Evolutionary conservation across 2,797 vertebrate genomes (phyloP), one percentile per base, ranked within the genome.

Genomic region (Clarias platycephalus): DNA sequence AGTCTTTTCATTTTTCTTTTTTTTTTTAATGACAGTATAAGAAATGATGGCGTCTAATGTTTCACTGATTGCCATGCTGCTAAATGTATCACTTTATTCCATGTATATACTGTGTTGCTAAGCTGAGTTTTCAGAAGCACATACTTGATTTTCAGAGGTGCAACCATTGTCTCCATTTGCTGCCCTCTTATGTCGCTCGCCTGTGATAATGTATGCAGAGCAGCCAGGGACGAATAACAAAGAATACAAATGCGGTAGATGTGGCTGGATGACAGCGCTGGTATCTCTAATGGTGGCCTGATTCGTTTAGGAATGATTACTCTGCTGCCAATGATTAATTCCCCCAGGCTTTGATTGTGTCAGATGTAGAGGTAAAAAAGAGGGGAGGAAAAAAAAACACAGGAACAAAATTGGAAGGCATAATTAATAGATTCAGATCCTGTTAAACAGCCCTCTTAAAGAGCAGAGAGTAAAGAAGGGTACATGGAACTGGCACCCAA

Each of bases 111-210:
- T 91, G 92, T 90, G 92, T 93, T 86, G 92, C 92, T 93, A 91
- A 88, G 90, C 92, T 92, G 95, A 94, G 95, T 95, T 78, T 78
- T 78, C 57, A 62, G 76, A 80, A 80, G 78, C 62, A 80, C 92
- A 92, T 91, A 90, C 92, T 93, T 93, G 93, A 95, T 95, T 94
- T 93, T 90, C 90, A 92, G 92, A 93, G 93, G 93, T 91, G 70
- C 89, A 87, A 89, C 90, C 91, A 90, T 94, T 94, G 93, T 94
- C 93, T 93, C 89, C 90, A 91, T 91, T 94, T 91, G 91, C 93
- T 94, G 93, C 92, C 89, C 92, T 88, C 90, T 91, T 86, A 85
- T 89, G 91, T 87, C 80, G 88, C 91, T 87, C 12, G 74, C 87
- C 90, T 88, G 90, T 90, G 92, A 94, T 94, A 75, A 92, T 93